Base-by-base conservation (phyloP, 2,888 invertebrate genomes). In the Chrysolina oricalcia region DNA sequence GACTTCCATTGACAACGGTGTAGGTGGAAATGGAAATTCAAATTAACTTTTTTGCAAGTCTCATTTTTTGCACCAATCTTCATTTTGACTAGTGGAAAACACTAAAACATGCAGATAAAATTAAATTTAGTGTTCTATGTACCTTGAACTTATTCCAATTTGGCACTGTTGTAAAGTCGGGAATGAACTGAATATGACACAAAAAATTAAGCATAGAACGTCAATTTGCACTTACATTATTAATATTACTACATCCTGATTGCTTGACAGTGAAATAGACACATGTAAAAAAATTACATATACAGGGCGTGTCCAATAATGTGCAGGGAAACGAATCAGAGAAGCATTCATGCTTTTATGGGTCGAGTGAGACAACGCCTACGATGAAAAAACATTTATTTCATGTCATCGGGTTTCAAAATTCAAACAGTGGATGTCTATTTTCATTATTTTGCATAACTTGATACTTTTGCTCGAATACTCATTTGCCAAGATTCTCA, bases 91-190 rank as follows among this genome's bases (percentile, higher is more conserved):
- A 0, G 4, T 35, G 35, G 8, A 35, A 27, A 35, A 35, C n/a
- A 35, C 35, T 6, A 3, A 35, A 8, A 8, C 3, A 35, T 27
- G 2, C 27, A 27, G 27, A 53, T 17, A 53, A 23, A 21, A 21
- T 21, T 53, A 10, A 53, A 21, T 3, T 21, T 5, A 53, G 5
- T 4, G n/a, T 8, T 11, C 21, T 66, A 15, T 73, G 67, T 63
- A 74, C 43, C 66, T 74, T 59, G 65, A 63, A 74, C 64, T 66
- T 23, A 56, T 19, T 65, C 66, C 66, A 70, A 71, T 74, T 74
- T 74, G 74, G 74, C 74, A 74, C 74, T 66, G 23, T 71, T 68
- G 43, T 50, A 56, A 53, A 73, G 56, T 41, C 50, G 15, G 62
- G 50, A 65, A 59, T 40, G 56, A 59, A 35, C 48, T 23, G 62